phyloP scores from a whole-genome alignment of 2,888 invertebrate species.

The Lasioglossum pauxillum region DNA sequence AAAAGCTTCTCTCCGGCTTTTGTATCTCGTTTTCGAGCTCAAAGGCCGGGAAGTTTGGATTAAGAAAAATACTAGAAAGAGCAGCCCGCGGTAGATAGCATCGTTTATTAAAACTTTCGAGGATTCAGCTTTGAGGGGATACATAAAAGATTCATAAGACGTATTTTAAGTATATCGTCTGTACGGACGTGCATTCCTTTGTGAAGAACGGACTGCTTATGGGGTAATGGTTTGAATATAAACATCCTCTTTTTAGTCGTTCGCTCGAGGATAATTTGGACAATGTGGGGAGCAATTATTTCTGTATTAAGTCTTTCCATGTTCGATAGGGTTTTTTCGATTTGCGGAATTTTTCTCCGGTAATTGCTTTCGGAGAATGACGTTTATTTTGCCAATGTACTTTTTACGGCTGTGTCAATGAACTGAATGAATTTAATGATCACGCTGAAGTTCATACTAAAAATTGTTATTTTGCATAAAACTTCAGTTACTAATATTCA shows the following conservation, averaged over 20 bases:
- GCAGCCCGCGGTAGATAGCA: background rate
- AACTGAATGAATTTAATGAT: background rate
- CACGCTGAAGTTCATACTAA: too few species aligned
- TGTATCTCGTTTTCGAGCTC: background rate
- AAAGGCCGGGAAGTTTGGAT: background rate
- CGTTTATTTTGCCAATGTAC: background rate
- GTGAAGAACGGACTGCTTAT: background rate
- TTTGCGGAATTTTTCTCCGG: background rate
- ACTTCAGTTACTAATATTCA: background rate
- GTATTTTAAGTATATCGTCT: background rate
- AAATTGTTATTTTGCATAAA: background rate
- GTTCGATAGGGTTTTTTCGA: background rate
- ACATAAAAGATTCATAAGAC: constrained; percentile 5
- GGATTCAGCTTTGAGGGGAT: background rate
- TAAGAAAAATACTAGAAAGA: background rate
- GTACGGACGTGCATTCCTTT: background rate
- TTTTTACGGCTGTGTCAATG: background rate
- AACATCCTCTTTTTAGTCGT: background rate
- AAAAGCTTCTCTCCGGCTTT: background rate
- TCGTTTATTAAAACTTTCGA: constrained; percentile 14
- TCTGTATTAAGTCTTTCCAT: background rate
- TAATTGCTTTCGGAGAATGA: background rate
- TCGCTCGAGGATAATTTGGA: background rate
- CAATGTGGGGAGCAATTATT: background rate
- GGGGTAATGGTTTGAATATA: constrained; percentile 1